These are phyloP conservation scores for Metridium senile DNA, from an alignment of 92 coral and sea anemone species.

Conservation along the genomic window DNA sequence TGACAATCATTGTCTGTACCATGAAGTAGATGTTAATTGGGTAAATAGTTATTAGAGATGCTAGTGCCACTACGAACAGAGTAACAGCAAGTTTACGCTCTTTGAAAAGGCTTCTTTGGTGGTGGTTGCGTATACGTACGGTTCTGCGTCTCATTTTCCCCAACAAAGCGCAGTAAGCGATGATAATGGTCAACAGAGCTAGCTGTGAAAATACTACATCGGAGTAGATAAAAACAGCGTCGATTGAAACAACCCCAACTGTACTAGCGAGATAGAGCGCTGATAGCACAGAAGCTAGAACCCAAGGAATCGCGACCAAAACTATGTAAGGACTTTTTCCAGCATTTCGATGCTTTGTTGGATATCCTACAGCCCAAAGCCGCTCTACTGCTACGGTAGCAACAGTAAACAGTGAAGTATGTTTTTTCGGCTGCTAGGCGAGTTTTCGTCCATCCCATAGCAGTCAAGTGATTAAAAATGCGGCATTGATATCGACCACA, in stretches of 20 bases:
- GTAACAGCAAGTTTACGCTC: slow-evolving; percentile 33
- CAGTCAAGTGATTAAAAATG: too few relatives aligned
- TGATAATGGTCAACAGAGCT: slow-evolving; percentile 14
- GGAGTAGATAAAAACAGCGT: slow-evolving; percentile 2
- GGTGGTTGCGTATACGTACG: background rate
- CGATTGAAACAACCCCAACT: background rate
- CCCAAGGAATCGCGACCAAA: slow-evolving; percentile 20
- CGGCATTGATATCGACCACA: too few relatives aligned
- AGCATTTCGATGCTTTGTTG: slow-evolving; percentile 19
- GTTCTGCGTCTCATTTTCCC: slow-evolving; percentile 12
- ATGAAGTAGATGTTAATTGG: slow-evolving; percentile 30
- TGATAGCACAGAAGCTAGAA: background rate
- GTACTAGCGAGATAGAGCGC: slow-evolving; percentile 9
- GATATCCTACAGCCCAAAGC: slow-evolving; percentile 35
- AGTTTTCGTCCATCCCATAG: too few relatives aligned
- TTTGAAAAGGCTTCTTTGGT: slow-evolving; percentile 3
- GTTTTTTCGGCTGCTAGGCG: too few relatives aligned
- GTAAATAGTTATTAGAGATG: slow-evolving; percentile 28
- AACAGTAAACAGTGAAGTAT: slow-evolving; percentile 17
- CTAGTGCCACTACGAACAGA: slow-evolving; percentile 27
- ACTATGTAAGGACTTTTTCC: slow-evolving; percentile 14
- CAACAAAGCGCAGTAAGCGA: slow-evolving; percentile 31
- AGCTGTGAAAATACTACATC: slow-evolving; percentile 20
- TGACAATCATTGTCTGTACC: background rate
- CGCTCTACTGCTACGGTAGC: slow-evolving; percentile 29